Evolutionary conservation across 37 sponge, comb jelly and placozoan species (phyloP).

Genomic region (Lycopodina hypogea): DNA sequence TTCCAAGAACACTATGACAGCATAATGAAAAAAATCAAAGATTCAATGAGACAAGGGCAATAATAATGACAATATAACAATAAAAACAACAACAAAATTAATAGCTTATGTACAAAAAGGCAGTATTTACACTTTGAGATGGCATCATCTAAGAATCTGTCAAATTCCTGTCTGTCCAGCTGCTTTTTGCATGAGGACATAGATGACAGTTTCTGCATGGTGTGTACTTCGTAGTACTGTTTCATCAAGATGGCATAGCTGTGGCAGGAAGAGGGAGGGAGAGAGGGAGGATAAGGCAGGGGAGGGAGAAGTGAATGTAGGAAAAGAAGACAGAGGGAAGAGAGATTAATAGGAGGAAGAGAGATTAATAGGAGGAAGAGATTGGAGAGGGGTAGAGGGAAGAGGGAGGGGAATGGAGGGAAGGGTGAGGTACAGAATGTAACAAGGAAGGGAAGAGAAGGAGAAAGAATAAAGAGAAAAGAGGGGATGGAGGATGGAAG

Average conservation of each 20-base stretch:
- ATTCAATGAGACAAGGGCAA: not conserved
- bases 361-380: slow-evolving; percentile 13
- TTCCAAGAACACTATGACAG: slow-evolving; percentile 54
- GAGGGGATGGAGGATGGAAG: no score
- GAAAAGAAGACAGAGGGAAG: not conserved
- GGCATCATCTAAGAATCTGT: slow-evolving; percentile 18
- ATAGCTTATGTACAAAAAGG: not conserved
- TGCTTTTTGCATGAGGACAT: slow-evolving; percentile 18
- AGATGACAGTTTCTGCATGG: slow-evolving; percentile 27
- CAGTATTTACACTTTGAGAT: slow-evolving; percentile 27
- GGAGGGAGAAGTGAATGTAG: slow-evolving; percentile 3
- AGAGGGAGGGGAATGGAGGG: no score
- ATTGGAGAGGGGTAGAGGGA: no score
- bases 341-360: no score
- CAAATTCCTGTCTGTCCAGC: slow-evolving; percentile 40
- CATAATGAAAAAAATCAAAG: not conserved
- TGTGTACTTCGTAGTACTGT: not conserved
- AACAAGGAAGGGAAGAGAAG: no score
- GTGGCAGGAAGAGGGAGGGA: not conserved
- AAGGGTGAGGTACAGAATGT: no score
- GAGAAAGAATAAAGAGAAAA: no score
- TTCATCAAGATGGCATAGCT: slow-evolving; percentile 21
- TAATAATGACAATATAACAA: not conserved
- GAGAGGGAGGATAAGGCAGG: not conserved
- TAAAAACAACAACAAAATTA: not conserved